Evolutionary conservation across 1,140 invertebrate species (phyloP), one percentile per base, ranked within the genome.

Genomic region (Mizuhopecten yessoensis): DNA sequence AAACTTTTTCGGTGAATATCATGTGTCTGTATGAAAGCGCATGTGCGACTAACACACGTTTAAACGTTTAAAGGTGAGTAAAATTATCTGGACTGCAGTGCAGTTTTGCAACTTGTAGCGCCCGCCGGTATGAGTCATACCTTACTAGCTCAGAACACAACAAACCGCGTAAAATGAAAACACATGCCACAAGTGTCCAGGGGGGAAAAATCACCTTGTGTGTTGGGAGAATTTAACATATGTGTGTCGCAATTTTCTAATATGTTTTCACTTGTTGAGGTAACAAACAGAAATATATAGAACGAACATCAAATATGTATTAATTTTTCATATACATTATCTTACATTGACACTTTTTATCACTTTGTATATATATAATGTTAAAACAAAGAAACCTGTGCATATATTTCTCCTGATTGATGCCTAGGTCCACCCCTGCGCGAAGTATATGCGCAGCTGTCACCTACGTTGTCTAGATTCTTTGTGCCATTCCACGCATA

Each of bases 401-500:
- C 15, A 29, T 29, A 29, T 75, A n/a, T 75, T 90, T 91, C 93
- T 91, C 89, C 88, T 91, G 87, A 92, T 89, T 88, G 87, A 86
- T 45, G 89, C 42, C 86, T 90, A 93, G 94, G 92, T 92, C 93
- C 93, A 97, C 90, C 97, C 97, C 93, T 98, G 98, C 98, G 98
- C 98, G 97, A 97, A 97, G 97, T 97, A 97, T 97, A 97, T 98
- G 98, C 98, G 98, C 98, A 97, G 97, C 97, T 97, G 97, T 97
- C 97, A 97, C 97, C 97, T 98, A 98, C 98, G 98, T 98, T 98
- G 98, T 98, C 98, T 97, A 97, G 98, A 98, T 98, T 98, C 98
- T 98, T 98, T 98, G 98, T 98, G 98, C 98, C 98, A 98, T 98
- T 98, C 98, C 98, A 98, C 97, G 98, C 98, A 98, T 98, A 98